Percentiles rank a stretch among this genome's conserved stretches.
These are phyloP conservation scores for Petromus typicus DNA, from an alignment of 2,113 vertebrate species.

Conservation along the genomic window DNA sequence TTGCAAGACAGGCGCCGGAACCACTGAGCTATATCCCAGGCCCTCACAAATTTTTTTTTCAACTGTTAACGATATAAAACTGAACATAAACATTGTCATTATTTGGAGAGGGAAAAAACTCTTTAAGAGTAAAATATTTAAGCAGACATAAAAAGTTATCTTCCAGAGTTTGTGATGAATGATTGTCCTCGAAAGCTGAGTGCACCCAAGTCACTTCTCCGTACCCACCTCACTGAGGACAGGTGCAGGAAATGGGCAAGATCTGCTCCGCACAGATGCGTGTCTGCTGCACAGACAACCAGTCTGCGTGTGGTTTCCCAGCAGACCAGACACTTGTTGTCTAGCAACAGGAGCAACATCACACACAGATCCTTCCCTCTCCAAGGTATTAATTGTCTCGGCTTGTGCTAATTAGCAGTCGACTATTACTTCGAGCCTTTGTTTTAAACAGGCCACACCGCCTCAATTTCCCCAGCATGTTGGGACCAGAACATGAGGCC, in stretches of 20 bases:
- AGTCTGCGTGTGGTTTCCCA: neutral
- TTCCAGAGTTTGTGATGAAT: neutral
- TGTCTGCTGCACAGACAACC: neutral
- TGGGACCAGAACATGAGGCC: neutral
- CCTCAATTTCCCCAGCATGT: neutral
- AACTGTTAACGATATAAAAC: neutral
- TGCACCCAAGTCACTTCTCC: neutral
- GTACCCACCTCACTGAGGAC: neutral
- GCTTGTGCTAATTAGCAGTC: neutral
- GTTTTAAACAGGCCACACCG: slow-evolving; percentile 3
- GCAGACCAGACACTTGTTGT: neutral
- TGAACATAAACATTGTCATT: neutral
- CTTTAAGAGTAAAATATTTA: neutral
- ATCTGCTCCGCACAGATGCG: neutral
- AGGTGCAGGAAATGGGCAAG: neutral
- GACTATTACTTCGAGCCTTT: neutral
- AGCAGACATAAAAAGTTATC: neutral
- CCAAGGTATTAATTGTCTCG: neutral
- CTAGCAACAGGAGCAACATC: neutral
- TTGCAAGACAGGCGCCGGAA: too few species aligned
- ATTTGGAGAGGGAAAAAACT: neutral
- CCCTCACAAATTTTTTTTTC: neutral
- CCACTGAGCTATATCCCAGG: too few species aligned
- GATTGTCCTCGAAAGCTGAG: neutral
- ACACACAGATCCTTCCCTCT: neutral